phyloP scores from a whole-genome alignment of 2,888 invertebrate species.

The Metacarcinus magister region DNA sequence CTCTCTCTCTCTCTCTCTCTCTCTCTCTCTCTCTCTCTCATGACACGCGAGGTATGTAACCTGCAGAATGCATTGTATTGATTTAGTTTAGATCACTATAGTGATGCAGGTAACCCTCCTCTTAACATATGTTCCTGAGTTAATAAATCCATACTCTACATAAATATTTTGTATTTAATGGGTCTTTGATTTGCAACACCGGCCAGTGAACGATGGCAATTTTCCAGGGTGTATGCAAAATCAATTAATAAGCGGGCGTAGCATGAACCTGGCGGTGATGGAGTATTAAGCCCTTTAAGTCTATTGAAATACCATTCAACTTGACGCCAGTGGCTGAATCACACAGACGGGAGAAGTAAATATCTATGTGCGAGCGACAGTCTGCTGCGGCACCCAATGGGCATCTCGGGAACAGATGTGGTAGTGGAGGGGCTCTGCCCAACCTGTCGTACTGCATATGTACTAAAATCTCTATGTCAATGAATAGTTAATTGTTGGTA shows the following conservation, averaged over 20 bases:
- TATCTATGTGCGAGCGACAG: not conserved
- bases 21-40: not conserved
- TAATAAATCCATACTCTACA: not conserved
- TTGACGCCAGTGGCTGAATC: slow-evolving; percentile 51
- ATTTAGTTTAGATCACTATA: not conserved
- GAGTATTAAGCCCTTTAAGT: not conserved
- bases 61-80: not conserved
- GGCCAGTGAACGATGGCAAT: not conserved
- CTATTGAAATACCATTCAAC: not conserved
- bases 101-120: not conserved
- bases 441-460: slow-evolving; percentile 66
- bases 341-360: not conserved
- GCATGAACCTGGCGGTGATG: not conserved
- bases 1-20: slow-evolving; percentile 21
- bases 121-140: not conserved
- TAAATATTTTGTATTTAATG: not conserved
- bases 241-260: not conserved
- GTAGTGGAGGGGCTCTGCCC: slow-evolving; percentile 63
- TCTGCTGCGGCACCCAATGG: slow-evolving; percentile 70
- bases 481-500: not conserved
- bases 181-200: not conserved
- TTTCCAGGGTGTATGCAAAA: not conserved
- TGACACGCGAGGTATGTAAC: not conserved
- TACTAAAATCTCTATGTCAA: not conserved
- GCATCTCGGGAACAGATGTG: slow-evolving; percentile 66